A percentile compares a stretch with the other conserved stretches of the same genome.
Evolutionary conservation across 1,140 invertebrate genomes (phyloP).

Genomic region (Zaprionus taronus): DNA sequence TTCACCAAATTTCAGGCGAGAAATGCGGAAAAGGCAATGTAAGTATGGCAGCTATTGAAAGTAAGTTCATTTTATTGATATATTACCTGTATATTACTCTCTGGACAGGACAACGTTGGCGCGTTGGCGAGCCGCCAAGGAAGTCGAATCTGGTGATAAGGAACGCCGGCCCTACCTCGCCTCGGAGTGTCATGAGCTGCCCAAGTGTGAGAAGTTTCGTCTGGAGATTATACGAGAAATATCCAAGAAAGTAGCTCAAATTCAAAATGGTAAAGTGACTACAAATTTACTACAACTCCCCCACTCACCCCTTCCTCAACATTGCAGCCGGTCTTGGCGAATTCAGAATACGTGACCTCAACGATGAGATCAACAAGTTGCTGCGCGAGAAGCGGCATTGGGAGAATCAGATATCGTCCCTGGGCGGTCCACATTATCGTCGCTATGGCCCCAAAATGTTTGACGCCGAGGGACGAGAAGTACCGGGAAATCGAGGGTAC

Average conservation of each 20-base stretch:
- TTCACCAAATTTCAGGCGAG: slow-evolving; percentile 86
- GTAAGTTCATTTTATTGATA: background rate
- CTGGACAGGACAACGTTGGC: slow-evolving; percentile 95
- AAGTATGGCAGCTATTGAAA: slow-evolving; percentile 84
- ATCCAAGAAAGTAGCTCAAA: slow-evolving; percentile 99
- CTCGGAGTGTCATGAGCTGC: slow-evolving; percentile 95
- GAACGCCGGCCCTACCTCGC: slow-evolving; percentile 96
- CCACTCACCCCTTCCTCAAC: background rate
- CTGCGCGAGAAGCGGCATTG: slow-evolving; percentile 97
- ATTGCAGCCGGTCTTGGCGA: slow-evolving; percentile 97
- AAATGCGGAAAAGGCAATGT: slow-evolving; percentile 94
- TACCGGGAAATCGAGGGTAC: slow-evolving; percentile 98
- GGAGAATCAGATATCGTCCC: slow-evolving; percentile 97
- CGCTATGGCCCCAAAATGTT: slow-evolving; percentile 96
- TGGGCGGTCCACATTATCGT: slow-evolving; percentile 98
- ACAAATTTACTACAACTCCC: background rate
- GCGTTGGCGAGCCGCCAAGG: slow-evolving; percentile 96
- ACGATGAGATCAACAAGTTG: slow-evolving; percentile 99
- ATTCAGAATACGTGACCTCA: slow-evolving; percentile 98
- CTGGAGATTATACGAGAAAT: slow-evolving; percentile 98
- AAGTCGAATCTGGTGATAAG: slow-evolving; percentile 92
- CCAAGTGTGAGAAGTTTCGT: slow-evolving; percentile 97
- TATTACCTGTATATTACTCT: background rate
- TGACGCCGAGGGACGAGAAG: slow-evolving; percentile 98
- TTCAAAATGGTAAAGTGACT: slow-evolving; percentile 93